Evolutionary conservation across 92 coral and sea anemone species (phyloP).

Genomic region (Nematostella vectensis): DNA sequence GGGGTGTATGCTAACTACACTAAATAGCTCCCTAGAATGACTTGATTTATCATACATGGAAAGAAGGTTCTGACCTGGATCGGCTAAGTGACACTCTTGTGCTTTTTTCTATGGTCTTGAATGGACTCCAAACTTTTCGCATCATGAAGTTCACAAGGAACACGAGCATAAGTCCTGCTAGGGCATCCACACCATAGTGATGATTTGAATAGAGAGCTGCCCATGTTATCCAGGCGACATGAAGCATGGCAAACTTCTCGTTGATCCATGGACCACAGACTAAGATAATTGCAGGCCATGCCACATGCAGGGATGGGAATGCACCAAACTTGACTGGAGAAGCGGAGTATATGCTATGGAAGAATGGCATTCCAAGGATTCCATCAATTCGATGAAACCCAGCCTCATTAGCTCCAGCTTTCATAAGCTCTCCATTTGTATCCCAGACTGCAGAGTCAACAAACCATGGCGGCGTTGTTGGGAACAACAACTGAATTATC

Average conservation of each 20-base stretch:
- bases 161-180: slow-evolving; percentile 90
- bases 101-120: slow-evolving; percentile 26
- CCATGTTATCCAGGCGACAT: slow-evolving; percentile 99
- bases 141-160: slow-evolving; percentile 90
- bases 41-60: too few species aligned
- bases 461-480: slow-evolving; percentile 99
- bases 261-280: slow-evolving; percentile 99
- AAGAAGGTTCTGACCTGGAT: slow-evolving; percentile 33
- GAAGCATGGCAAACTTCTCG: slow-evolving; percentile 97
- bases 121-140: slow-evolving; percentile 95
- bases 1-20: too few species aligned
- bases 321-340: slow-evolving; percentile 99
- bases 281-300: slow-evolving; percentile 92
- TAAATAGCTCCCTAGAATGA: too few species aligned
- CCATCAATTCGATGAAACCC: slow-evolving; percentile 98
- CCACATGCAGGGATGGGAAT: slow-evolving; percentile 95
- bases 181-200: slow-evolving; percentile 99
- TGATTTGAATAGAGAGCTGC: slow-evolving; percentile 99
- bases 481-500: slow-evolving; percentile 85
- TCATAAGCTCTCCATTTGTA: slow-evolving; percentile 74
- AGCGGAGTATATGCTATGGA: slow-evolving; percentile 90
- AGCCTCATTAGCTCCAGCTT: slow-evolving; percentile 91
- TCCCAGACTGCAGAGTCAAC: slow-evolving; percentile 95
- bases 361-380: slow-evolving; percentile 80
- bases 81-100: slow-evolving; percentile 9